A percentile compares a stretch with the other conserved stretches of the same genome.
phyloP scores from a whole-genome alignment of 2,113 vertebrate genomes.

The Pachyramphus minor region DNA sequence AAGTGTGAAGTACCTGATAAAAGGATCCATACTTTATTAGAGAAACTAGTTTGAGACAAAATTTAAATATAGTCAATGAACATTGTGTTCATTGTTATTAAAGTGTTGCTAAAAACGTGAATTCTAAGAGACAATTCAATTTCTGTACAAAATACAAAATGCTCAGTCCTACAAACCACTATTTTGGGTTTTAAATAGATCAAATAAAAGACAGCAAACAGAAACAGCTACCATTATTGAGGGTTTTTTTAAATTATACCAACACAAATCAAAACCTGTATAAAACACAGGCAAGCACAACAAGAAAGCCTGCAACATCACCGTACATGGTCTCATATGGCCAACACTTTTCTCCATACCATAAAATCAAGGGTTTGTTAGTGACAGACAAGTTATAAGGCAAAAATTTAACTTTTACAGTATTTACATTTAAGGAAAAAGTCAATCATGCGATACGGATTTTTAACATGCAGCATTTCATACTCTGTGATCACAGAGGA shows the following conservation, averaged over 20 bases:
- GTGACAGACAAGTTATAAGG: background rate
- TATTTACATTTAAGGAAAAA: background rate
- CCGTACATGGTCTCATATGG: background rate
- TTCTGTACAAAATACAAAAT: background rate
- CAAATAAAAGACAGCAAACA: background rate
- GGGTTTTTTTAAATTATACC: accelerated
- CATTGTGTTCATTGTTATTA: no score
- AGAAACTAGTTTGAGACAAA: background rate
- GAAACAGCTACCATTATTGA: background rate
- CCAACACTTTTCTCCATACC: background rate
- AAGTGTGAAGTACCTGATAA: background rate
- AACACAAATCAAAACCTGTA: background rate
- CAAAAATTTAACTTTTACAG: background rate
- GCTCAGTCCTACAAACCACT: background rate
- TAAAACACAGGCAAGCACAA: background rate
- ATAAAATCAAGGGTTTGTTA: background rate
- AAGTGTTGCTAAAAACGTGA: background rate
- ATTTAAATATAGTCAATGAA: background rate
- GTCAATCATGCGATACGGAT: accelerated
- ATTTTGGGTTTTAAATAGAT: background rate
- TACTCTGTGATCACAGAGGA: background rate
- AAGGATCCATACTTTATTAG: background rate
- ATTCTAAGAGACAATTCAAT: background rate
- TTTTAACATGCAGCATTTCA: background rate
- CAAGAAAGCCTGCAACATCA: background rate